Base-by-base conservation (phyloP, 2,797 vertebrate genomes). In the Cynopterus sphinx region DNA sequence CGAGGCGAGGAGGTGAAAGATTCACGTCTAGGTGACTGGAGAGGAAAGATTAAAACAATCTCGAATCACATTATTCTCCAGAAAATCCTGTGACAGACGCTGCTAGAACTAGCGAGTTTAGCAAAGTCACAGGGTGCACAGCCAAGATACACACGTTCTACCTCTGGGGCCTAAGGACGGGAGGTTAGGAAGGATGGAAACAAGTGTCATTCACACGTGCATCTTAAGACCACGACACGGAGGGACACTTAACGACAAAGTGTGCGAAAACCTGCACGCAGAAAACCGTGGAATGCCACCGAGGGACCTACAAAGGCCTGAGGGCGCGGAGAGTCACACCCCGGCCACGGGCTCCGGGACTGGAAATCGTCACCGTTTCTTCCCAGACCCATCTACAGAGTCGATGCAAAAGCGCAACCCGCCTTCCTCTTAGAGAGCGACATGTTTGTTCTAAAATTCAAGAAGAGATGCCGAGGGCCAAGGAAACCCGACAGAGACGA, bases 361-460 rank as follows among this genome's bases (percentile, higher is more conserved):
- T 36, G 39, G 15, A 2, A 16, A 15, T 2, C 8, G n/a, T 57
- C 3, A 17, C 2, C 5, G 3, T 0, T 51, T 57, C 9, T 67
- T 43, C 33, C 28, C 28, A 24, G 17, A 36, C 1, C 7, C 22
- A 22, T 31, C 33, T 19, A 5, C 12, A 13, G 43, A 33, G 15
- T 59, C 41, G 22, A 17, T 24, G 21, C 49, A 68, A 46, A 89
- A 70, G 11, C 61, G 70, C 31, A 9, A 22, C 22, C 21, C 5
- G 49, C 16, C 5, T 49, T 49, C 49, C 15, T 49, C 49, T 49
- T 16, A 41, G 13, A 73, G 73, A 33, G 74, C 19, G 31, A 70
- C 19, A 59, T 19, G 39, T 19, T 21, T 59, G 49, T 24, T 46
- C 71, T 24, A n/a, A 57, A 57, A 24, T 57, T 31, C 31, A 24